These are phyloP conservation scores for Hesperia comma DNA, from an alignment of 2,888 invertebrate genomes.

Conservation along the genomic window DNA sequence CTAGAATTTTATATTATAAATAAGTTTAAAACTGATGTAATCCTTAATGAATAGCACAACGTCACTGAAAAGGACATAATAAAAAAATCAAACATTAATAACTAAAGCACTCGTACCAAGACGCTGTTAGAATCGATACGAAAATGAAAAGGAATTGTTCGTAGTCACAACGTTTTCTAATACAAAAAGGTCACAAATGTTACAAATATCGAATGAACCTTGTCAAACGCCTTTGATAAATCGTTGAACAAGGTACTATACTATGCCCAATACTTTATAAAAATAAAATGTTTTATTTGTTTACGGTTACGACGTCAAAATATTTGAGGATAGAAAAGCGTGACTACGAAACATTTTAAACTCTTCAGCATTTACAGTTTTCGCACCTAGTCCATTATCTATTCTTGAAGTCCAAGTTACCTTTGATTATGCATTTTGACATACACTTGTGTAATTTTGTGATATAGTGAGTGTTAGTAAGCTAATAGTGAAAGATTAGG, in stretches of 20 bases:
- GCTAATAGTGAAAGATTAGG: constrained; percentile 50
- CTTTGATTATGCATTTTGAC: constrained; percentile 59
- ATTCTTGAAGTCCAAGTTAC: constrained; percentile 83
- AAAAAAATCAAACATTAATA: constrained; percentile 65
- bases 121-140: constrained; percentile 76
- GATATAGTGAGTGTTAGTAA: constrained; percentile 74
- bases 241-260: constrained; percentile 4
- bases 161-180: constrained; percentile 60
- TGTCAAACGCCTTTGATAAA: constrained; percentile 32
- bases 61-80: constrained; percentile 53
- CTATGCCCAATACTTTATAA: not conserved
- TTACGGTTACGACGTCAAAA: not conserved
- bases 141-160: constrained; percentile 54
- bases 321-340: constrained; percentile 52
- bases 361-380: constrained; percentile 75
- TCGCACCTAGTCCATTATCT: constrained; percentile 79
- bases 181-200: constrained; percentile 18
- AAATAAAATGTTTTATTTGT: not conserved
- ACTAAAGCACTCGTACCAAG: constrained; percentile 81
- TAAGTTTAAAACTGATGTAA: constrained; percentile 14
- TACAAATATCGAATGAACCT: not conserved
- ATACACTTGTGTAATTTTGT: constrained; percentile 57
- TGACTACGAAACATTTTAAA: constrained; percentile 45
- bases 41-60: constrained; percentile 58
- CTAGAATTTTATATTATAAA: not conserved